These are phyloP conservation scores for Propithecus coquereli DNA, from an alignment of 2,113 vertebrate genomes.

Conservation along the genomic window DNA sequence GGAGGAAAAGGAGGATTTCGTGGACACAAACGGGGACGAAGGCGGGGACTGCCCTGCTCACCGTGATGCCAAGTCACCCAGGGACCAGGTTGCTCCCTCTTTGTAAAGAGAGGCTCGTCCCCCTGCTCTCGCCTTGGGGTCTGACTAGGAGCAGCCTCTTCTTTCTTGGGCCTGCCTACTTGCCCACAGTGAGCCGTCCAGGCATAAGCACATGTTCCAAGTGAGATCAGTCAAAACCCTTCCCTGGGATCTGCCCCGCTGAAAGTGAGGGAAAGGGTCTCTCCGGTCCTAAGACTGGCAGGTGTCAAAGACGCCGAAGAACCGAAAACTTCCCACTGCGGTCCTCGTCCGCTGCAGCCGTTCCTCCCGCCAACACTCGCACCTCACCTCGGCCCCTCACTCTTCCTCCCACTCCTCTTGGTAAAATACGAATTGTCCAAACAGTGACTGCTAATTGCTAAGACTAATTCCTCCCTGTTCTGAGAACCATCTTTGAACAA, in stretches of 20 bases:
- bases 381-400: neutral
- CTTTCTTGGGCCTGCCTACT: neutral
- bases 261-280: too few relatives aligned
- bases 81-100: neutral
- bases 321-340: neutral
- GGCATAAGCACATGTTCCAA: neutral
- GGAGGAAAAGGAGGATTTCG: neutral
- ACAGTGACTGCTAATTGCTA: neutral
- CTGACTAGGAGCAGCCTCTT: neutral
- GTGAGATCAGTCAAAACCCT: neutral
- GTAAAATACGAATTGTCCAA: neutral
- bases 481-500: constrained; percentile 16
- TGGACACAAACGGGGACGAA: neutral
- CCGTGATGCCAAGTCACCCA: too few relatives aligned
- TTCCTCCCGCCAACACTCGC: neutral
- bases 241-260: neutral
- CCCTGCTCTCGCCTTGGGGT: neutral
- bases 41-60: neutral
- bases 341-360: neutral
- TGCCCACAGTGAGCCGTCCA: neutral
- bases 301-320: neutral
- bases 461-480: neutral
- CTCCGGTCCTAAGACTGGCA: neutral
- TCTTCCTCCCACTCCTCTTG: neutral
- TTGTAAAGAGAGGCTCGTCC: neutral